A percentile compares a stretch with the other conserved stretches of the same genome.
phyloP scores from a whole-genome alignment of 2,888 invertebrate genomes.

The Drosophila kambysellisi region DNA sequence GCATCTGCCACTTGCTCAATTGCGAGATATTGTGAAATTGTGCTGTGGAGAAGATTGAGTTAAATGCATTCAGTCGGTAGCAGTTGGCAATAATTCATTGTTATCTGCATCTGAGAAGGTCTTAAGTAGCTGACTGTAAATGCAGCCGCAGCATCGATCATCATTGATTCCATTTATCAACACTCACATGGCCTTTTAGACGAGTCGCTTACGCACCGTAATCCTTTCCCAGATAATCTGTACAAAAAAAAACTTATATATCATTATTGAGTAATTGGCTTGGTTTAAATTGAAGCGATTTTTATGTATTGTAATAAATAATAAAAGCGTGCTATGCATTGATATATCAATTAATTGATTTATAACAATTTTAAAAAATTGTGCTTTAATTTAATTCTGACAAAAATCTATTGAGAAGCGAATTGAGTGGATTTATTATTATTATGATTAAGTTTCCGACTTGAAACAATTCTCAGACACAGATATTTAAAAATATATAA shows the following conservation, averaged over 20 bases:
- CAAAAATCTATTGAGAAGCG: background rate
- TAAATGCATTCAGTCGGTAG: conserved; percentile 19
- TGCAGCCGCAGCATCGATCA: conserved; percentile 63
- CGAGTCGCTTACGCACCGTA: background rate
- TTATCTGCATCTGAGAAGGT: conserved; percentile 54
- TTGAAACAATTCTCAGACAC: background rate
- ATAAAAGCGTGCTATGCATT: background rate
- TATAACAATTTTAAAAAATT: background rate
- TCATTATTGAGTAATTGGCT: background rate
- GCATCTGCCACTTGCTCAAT: conserved; percentile 42
- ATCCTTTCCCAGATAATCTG: conserved; percentile 8
- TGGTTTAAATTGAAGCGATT: background rate
- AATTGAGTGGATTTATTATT: background rate
- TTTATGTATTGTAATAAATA: background rate
- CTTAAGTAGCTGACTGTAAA: conserved; percentile 50
- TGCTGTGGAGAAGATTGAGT: conserved; percentile 6
- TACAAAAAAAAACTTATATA: background rate
- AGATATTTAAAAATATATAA: background rate
- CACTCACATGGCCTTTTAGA: conserved; percentile 34
- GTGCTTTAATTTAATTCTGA: background rate
- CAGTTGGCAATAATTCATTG: conserved; percentile 65
- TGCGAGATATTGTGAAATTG: conserved; percentile 52
- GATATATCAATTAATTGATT: background rate
- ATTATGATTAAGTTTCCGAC: background rate
- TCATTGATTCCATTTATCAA: conserved; percentile 57